These are phyloP conservation scores for Apostichopus leukothele DNA, from an alignment of 53 echinoderm and acorn worm species.

Conservation along the genomic window DNA sequence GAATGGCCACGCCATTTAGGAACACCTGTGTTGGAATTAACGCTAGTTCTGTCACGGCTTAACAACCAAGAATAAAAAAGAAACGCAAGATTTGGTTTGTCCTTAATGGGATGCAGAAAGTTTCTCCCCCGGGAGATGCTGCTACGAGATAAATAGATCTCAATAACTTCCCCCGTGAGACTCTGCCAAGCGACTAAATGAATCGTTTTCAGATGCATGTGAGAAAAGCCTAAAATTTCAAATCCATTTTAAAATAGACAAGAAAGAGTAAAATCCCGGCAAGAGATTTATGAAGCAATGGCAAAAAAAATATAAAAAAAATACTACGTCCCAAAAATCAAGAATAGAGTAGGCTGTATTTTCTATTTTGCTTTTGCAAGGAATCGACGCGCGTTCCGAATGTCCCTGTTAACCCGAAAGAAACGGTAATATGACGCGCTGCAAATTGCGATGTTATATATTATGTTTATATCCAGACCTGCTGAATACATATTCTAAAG, in stretches of 20 bases:
- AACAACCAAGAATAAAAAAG: neutral
- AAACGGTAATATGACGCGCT: conserved; percentile 9
- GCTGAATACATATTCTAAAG: conserved; percentile 29
- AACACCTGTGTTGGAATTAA: conserved; percentile 42
- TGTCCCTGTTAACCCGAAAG: neutral
- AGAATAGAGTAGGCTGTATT: neutral
- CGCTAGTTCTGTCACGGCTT: conserved; percentile 19
- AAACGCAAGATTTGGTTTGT: neutral
- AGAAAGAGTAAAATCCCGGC: neutral
- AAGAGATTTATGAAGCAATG: conserved; percentile 3
- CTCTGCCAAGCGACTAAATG: conserved; percentile 1
- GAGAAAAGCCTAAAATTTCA: neutral
- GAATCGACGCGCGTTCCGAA: neutral
- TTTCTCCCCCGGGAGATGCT: conserved; percentile 21
- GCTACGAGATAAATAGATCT: conserved; percentile 23
- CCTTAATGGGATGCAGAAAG: neutral
- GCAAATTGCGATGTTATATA: conserved; percentile 40
- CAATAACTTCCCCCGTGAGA: conserved; percentile 2
- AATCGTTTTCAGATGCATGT: conserved; percentile 32
- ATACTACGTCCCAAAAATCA: neutral
- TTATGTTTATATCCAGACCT: conserved; percentile 22
- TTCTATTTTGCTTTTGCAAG: neutral
- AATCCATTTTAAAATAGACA: conserved; percentile 1
- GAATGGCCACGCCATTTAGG: neutral
- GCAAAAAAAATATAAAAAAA: neutral